phyloP scores from a whole-genome alignment of 2,113 vertebrate genomes.

The Ceyx margarethae region DNA sequence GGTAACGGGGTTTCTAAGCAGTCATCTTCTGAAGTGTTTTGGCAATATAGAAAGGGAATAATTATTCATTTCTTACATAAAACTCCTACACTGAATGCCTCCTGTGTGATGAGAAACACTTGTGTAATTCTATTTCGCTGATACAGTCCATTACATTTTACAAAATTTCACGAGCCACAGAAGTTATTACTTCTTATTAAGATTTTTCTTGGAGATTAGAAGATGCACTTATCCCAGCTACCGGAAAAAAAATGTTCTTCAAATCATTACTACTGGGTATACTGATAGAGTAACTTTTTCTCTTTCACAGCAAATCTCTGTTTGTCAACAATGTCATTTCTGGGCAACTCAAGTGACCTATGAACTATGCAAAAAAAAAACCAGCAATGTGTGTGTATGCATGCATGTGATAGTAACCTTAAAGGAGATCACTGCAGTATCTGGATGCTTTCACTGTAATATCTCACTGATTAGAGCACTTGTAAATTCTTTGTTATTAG shows the following conservation, averaged over 20 bases:
- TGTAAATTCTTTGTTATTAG: not conserved
- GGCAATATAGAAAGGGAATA: not conserved
- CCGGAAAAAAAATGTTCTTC: not conserved
- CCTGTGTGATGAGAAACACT: not conserved
- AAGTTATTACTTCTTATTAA: not conserved
- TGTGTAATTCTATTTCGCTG: not conserved
- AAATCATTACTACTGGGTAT: not conserved
- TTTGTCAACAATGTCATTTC: not conserved
- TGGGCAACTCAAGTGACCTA: not conserved
- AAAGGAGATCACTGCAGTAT: not conserved
- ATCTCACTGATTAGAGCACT: not conserved
- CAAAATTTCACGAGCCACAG: not conserved
- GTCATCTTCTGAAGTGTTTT: not conserved
- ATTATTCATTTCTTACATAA: not conserved
- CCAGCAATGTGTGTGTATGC: not conserved
- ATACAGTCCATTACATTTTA: not conserved
- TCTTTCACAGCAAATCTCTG: not conserved
- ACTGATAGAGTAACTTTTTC: not conserved
- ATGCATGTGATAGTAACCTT: not conserved
- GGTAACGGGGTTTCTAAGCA: not conserved
- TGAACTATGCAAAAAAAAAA: not conserved
- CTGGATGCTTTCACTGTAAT: not conserved
- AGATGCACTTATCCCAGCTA: not conserved
- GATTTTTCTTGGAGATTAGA: not conserved
- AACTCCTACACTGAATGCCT: not conserved